Percentiles rank a stretch among this genome's conserved stretches.
phyloP scores from a whole-genome alignment of 1,140 invertebrate genomes.

The Tetragonula clypearis region DNA sequence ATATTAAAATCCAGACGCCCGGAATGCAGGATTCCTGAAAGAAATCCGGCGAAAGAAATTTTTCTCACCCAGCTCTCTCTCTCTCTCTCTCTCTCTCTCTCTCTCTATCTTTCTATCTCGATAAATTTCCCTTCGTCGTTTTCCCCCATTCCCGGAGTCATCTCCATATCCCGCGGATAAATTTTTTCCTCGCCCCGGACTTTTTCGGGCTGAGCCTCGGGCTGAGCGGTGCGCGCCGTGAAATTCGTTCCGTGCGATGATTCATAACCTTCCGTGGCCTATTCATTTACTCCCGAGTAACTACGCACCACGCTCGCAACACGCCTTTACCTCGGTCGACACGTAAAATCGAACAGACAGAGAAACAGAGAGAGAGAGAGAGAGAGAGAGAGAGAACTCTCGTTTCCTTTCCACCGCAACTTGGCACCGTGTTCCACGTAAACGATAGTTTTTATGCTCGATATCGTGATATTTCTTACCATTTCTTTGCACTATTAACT shows the following conservation, averaged over 20 bases:
- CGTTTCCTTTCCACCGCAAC: neutral
- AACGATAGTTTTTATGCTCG: slow-evolving; percentile 11
- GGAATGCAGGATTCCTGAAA: neutral
- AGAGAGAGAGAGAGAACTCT: neutral
- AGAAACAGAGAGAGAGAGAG: neutral
- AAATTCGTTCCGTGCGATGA: slow-evolving; percentile 56
- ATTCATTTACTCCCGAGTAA: slow-evolving; percentile 48
- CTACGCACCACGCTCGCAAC: slow-evolving; percentile 37
- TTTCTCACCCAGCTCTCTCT: neutral
- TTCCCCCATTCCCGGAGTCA: neutral
- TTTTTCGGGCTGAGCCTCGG: neutral
- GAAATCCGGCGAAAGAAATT: slow-evolving; percentile 17
- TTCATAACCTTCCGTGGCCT: slow-evolving; percentile 49
- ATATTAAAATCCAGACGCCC: neutral
- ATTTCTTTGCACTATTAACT: neutral
- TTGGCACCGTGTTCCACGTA: neutral
- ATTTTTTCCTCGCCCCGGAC: slow-evolving; percentile 25
- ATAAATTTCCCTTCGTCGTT: slow-evolving; percentile 8
- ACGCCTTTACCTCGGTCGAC: slow-evolving; percentile 23
- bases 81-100: too few species aligned
- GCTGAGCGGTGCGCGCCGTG: slow-evolving; percentile 12
- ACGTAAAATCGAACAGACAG: slow-evolving; percentile 31
- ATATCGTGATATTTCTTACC: neutral
- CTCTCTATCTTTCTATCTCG: too few species aligned
- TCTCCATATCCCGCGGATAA: slow-evolving; percentile 13